Conservation (phyloP, 1,140 invertebrate genomes). For the Plutomurus gul region DNA sequence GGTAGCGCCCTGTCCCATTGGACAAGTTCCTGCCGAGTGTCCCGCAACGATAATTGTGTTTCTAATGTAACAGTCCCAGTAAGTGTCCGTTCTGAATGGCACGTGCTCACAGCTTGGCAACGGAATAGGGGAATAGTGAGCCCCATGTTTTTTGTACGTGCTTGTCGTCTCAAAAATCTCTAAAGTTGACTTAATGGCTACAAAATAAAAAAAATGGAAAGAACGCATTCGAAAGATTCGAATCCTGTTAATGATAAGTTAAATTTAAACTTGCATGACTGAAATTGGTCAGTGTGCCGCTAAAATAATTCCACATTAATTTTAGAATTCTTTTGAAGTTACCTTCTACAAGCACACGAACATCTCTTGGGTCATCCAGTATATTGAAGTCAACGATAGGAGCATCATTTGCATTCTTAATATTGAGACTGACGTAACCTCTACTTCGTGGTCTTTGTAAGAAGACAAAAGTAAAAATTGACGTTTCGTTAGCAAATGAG, state of each 20-base stretch:
- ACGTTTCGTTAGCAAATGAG: background rate
- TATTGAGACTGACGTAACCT: background rate
- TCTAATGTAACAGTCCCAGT: conserved; percentile 71
- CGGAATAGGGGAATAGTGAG: conserved; percentile 54
- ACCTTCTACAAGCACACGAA: background rate
- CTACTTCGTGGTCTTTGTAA: background rate
- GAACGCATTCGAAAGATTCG: no score
- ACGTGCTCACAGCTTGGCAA: conserved; percentile 70
- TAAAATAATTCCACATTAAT: background rate
- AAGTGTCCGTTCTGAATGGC: conserved; percentile 68
- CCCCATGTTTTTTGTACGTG: background rate
- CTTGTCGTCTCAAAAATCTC: background rate
- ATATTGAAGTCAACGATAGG: background rate
- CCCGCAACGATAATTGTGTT: background rate
- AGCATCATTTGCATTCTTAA: background rate
- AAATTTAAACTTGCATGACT: background rate
- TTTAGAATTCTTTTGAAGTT: background rate
- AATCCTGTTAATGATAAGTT: no score
- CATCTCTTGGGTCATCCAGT: background rate
- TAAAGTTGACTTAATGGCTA: background rate
- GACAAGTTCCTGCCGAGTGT: background rate
- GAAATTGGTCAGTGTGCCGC: background rate
- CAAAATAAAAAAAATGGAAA: background rate
- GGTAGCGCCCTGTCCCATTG: background rate
- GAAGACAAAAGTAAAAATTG: background rate